Evolutionary conservation across 1,140 invertebrate species (phyloP).

Genomic region (Drosophila auraria): DNA sequence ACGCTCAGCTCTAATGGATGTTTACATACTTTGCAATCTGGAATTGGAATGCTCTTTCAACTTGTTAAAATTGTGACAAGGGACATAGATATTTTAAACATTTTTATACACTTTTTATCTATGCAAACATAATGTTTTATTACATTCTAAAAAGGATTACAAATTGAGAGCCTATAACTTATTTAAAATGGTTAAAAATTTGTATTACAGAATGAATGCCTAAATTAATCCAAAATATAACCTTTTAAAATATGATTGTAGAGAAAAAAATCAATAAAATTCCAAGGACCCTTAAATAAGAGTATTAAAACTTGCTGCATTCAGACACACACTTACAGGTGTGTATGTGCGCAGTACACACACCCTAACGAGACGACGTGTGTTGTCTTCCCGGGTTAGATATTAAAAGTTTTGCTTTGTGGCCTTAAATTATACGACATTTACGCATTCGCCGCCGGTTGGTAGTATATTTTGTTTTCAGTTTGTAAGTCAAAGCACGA

Average conservation of each 20-base stretch:
- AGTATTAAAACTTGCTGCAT: background rate
- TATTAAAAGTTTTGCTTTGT: slow-evolving; percentile 68
- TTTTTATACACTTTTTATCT: too few species aligned
- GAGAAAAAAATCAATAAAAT: background rate
- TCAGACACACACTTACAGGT: background rate
- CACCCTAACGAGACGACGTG: slow-evolving; percentile 2
- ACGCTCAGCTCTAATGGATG: slow-evolving; percentile 22
- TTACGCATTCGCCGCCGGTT: slow-evolving; percentile 42
- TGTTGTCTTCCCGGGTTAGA: slow-evolving; percentile 36
- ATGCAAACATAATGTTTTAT: too few species aligned
- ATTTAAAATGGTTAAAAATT: too few species aligned
- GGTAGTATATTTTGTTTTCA: slow-evolving; percentile 16
- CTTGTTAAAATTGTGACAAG: too few species aligned
- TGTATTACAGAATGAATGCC: too few species aligned
- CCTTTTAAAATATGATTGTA: too few species aligned
- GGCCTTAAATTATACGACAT: slow-evolving; percentile 50
- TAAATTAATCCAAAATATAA: too few species aligned
- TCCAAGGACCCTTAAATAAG: background rate
- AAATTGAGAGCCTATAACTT: too few species aligned
- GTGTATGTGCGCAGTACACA: slow-evolving; percentile 1
- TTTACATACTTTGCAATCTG: background rate
- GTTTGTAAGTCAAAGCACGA: slow-evolving; percentile 34
- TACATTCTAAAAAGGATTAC: too few species aligned
- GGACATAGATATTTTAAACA: too few species aligned
- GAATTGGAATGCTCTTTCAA: slow-evolving; percentile 5